Evolutionary conservation across 1,140 invertebrate genomes (phyloP).

Genomic region (Drosophila rufa): DNA sequence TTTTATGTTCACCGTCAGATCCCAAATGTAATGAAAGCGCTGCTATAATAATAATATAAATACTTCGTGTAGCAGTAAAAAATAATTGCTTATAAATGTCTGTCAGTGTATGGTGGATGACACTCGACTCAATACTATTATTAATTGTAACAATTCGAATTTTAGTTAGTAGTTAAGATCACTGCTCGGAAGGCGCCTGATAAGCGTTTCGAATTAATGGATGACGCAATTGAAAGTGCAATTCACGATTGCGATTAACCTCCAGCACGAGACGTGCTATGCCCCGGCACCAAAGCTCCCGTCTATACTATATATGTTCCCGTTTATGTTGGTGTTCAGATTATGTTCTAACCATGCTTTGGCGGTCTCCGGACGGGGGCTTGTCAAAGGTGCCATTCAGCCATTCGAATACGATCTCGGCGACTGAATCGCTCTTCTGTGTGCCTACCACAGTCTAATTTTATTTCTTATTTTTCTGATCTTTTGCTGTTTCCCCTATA

Average conservation of each 20-base stretch:
- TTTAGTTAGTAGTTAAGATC: conserved; percentile 67
- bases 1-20: too few species aligned
- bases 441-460: neutral
- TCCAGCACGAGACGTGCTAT: conserved; percentile 59
- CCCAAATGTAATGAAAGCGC: too few species aligned
- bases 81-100: neutral
- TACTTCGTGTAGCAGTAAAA: neutral
- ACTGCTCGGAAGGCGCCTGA: conserved; percentile 40
- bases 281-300: conserved; percentile 47
- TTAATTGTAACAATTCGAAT: conserved; percentile 8
- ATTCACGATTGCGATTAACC: conserved; percentile 61
- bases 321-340: conserved; percentile 5
- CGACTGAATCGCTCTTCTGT: neutral
- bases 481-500: neutral
- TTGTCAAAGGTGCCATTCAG: conserved; percentile 3
- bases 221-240: conserved; percentile 72
- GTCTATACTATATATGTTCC: conserved; percentile 1
- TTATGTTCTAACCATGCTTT: conserved; percentile 10
- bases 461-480: conserved; percentile 2
- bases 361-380: conserved; percentile 7
- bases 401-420: neutral
- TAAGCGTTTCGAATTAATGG: conserved; percentile 47
- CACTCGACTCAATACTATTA: conserved; percentile 6
- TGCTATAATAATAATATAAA: neutral
- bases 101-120: conserved; percentile 1